Conservation (phyloP, 2,888 invertebrate genomes). For the Cheilosia grossa region DNA sequence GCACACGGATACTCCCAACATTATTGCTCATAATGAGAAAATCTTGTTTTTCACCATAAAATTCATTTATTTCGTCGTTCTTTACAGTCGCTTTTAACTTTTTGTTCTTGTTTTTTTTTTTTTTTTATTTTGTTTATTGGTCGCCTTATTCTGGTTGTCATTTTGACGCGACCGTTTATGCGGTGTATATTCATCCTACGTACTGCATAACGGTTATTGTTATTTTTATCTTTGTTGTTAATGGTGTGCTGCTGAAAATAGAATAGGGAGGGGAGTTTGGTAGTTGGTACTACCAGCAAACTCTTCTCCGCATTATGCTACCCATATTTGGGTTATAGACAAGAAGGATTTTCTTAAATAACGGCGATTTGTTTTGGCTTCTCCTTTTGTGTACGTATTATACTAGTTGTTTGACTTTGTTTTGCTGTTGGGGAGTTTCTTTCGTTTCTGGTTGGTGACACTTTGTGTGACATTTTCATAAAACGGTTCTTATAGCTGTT, state of each 20-base stretch:
- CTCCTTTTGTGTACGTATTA: conserved; percentile 3
- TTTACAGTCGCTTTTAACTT: conserved; percentile 25
- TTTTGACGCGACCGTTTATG: conserved; percentile 45
- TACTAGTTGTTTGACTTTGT: conserved; percentile 18
- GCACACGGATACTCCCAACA: conserved; percentile 3
- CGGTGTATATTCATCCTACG: conserved; percentile 11
- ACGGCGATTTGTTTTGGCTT: conserved; percentile 61
- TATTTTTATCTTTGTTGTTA: conserved; percentile 66
- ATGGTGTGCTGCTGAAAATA: conserved; percentile 59
- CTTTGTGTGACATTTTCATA: conserved; percentile 12
- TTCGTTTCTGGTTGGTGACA: conserved; percentile 8
- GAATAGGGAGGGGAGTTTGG: not conserved
- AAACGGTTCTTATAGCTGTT: too few species aligned
- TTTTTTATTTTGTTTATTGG: not conserved
- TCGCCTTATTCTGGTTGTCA: conserved; percentile 25
- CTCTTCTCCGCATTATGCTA: conserved; percentile 56
- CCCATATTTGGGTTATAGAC: conserved; percentile 43
- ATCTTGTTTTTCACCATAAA: conserved; percentile 53
- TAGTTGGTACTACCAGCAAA: not conserved
- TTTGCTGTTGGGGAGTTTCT: not conserved
- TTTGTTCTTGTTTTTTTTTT: not conserved
- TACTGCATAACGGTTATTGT: conserved; percentile 69
- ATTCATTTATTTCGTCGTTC: conserved; percentile 36
- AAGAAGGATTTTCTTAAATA: conserved; percentile 52
- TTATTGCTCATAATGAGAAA: conserved; percentile 67